These are phyloP conservation scores for Nowickia ferox DNA, from an alignment of 2,888 invertebrate species.

Conservation along the genomic window DNA sequence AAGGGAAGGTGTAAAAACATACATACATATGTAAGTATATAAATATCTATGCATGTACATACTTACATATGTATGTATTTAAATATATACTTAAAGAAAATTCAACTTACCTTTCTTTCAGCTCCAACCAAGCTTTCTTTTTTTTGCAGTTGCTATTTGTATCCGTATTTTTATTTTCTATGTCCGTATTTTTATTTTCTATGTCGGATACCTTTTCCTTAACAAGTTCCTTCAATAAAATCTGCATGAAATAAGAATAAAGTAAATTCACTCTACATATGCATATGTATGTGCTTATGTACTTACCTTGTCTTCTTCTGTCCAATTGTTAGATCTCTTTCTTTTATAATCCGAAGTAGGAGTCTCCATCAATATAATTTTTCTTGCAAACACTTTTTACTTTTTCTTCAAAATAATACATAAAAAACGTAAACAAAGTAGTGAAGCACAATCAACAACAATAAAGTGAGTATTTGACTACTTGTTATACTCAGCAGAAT, in stretches of 20 bases:
- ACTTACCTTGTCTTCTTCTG: constrained; percentile 6
- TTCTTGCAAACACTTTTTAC: too few relatives aligned
- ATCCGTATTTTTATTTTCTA: not conserved
- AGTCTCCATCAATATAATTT: not conserved
- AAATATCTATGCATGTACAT: not conserved
- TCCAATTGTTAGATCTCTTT: not conserved
- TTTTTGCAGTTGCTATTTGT: not conserved
- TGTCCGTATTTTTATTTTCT: not conserved
- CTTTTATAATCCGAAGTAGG: not conserved
- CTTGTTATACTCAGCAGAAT: not conserved
- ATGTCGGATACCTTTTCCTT: not conserved
- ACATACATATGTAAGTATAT: not conserved
- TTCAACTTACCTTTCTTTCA: not conserved
- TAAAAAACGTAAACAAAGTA: too few relatives aligned
- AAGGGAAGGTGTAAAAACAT: not conserved
- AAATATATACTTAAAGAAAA: not conserved
- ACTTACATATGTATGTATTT: too few relatives aligned
- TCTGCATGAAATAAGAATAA: not conserved
- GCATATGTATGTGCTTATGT: not conserved
- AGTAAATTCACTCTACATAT: not conserved
- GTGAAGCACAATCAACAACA: too few relatives aligned
- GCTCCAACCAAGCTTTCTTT: not conserved
- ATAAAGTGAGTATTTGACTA: not conserved
- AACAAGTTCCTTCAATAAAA: not conserved
- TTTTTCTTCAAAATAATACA: too few relatives aligned